Conservation (phyloP, 1,140 invertebrate species). For the Lordiphosa mommai region DNA sequence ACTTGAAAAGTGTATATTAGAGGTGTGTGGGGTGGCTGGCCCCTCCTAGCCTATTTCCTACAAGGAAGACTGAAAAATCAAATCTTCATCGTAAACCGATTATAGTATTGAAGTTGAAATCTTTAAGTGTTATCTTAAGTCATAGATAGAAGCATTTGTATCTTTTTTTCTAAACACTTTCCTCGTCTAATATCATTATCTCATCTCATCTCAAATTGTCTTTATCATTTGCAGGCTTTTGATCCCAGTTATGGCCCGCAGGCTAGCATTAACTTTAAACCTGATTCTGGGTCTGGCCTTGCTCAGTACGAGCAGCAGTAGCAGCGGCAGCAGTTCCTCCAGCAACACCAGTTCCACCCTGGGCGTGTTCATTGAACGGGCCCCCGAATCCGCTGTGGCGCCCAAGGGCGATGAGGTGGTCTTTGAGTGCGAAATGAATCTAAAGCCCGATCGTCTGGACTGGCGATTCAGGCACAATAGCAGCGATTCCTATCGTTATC, state of each 20-base stretch:
- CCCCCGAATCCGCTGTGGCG: slow-evolving; percentile 87
- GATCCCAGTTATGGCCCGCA: slow-evolving; percentile 2
- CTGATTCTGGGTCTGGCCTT: slow-evolving; percentile 10
- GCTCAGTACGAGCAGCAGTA: not conserved
- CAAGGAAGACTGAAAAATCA: too few relatives aligned
- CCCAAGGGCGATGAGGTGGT: slow-evolving; percentile 88
- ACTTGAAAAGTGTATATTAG: too few relatives aligned
- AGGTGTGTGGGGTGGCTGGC: too few relatives aligned
- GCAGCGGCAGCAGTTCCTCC: slow-evolving; percentile 1
- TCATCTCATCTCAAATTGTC: too few relatives aligned
- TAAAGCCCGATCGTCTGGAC: slow-evolving; percentile 86
- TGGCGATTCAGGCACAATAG: slow-evolving; percentile 84
- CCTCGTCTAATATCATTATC: too few relatives aligned
- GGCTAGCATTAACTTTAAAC: not conserved
- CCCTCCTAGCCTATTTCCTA: too few relatives aligned
- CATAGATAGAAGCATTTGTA: too few relatives aligned
- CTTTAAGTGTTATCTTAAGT: too few relatives aligned
- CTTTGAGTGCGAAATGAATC: slow-evolving; percentile 89
- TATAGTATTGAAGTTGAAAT: too few relatives aligned
- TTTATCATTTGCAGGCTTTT: too few relatives aligned
- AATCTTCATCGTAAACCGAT: too few relatives aligned
- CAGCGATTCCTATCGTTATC: slow-evolving; percentile 31
- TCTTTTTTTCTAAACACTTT: too few relatives aligned
- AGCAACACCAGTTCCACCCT: slow-evolving; percentile 33
- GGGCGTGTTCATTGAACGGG: slow-evolving; percentile 81